Conservation (phyloP, 1,140 invertebrate genomes). For the Drosophila grimshawi region DNA sequence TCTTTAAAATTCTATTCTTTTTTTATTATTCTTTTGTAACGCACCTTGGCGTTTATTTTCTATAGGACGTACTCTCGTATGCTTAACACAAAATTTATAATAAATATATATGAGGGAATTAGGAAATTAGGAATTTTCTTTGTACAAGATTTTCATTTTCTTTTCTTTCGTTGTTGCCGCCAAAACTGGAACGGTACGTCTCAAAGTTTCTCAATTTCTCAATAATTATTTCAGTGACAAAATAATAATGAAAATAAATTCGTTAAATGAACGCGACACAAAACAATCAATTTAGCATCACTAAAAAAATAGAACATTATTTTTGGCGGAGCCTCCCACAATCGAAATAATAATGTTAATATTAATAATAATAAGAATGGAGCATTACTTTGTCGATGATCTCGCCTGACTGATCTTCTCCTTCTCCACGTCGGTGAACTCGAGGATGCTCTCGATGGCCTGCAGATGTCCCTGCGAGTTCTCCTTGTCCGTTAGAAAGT, state of each 20-base stretch:
- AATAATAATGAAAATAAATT: conserved; percentile 77
- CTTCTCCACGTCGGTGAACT: conserved; percentile 91
- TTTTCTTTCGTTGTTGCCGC: conserved; percentile 26
- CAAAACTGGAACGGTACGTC: conserved; percentile 28
- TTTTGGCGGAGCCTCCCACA: conserved; percentile 46
- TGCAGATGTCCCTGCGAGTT: conserved; percentile 93
- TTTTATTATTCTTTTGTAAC: conserved; percentile 20
- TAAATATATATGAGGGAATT: conserved; percentile 28
- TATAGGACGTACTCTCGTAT: conserved; percentile 45
- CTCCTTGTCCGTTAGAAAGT: conserved; percentile 94
- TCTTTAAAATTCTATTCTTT: conserved; percentile 59
- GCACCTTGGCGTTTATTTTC: conserved; percentile 28
- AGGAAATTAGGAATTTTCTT: conserved; percentile 48
- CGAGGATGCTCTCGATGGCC: conserved; percentile 94
- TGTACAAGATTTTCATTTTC: conserved; percentile 40
- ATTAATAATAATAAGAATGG: conserved; percentile 32
- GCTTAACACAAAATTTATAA: conserved; percentile 46
- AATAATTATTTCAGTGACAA: conserved; percentile 69
- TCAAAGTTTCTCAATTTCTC: conserved; percentile 71
- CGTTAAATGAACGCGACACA: conserved; percentile 48
- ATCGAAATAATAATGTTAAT: conserved; percentile 33
- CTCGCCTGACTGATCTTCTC: conserved; percentile 89
- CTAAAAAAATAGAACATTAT: conserved; percentile 73
- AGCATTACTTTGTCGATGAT: conserved; percentile 72
- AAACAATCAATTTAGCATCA: conserved; percentile 74